Evolutionary conservation across 2,888 invertebrate genomes (phyloP).

Genomic region (Sipunculus nudus): DNA sequence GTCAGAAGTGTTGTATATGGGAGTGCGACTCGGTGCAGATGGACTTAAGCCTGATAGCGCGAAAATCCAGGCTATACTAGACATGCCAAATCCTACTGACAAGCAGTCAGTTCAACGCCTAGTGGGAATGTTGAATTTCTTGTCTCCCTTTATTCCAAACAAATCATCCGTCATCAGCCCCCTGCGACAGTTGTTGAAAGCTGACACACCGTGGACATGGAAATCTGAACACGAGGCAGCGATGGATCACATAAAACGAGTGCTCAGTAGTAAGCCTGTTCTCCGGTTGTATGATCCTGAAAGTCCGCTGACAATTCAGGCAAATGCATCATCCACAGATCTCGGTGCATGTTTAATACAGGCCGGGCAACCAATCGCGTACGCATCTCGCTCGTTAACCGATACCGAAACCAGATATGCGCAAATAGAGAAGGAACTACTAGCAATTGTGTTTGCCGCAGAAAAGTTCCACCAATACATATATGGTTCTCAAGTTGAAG

Average conservation of each 20-base stretch:
- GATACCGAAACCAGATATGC: conserved; percentile 35
- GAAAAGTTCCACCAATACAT: conserved; percentile 37
- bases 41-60: conserved; percentile 30
- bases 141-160: conserved; percentile 40
- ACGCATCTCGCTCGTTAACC: conserved; percentile 33
- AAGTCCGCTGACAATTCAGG: conserved; percentile 34
- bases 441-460: conserved; percentile 34
- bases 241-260: conserved; percentile 20
- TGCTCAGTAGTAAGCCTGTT: conserved; percentile 26
- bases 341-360: conserved; percentile 39
- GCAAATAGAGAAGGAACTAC: conserved; percentile 35
- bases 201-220: conserved; percentile 29
- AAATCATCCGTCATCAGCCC: conserved; percentile 36
- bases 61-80: conserved; percentile 33
- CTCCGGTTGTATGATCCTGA: conserved; percentile 33
- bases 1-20: conserved; percentile 9
- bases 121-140: conserved; percentile 38
- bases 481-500: conserved; percentile 29
- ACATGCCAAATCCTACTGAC: conserved; percentile 39
- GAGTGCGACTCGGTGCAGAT: background rate
- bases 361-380: conserved; percentile 33
- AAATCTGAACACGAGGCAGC: conserved; percentile 32
- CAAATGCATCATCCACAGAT: conserved; percentile 35
- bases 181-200: conserved; percentile 30
- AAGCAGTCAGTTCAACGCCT: conserved; percentile 37